These are phyloP conservation scores for Cryptoleucopteryx plumbea DNA, from an alignment of 2,113 vertebrate species.

Conservation along the genomic window DNA sequence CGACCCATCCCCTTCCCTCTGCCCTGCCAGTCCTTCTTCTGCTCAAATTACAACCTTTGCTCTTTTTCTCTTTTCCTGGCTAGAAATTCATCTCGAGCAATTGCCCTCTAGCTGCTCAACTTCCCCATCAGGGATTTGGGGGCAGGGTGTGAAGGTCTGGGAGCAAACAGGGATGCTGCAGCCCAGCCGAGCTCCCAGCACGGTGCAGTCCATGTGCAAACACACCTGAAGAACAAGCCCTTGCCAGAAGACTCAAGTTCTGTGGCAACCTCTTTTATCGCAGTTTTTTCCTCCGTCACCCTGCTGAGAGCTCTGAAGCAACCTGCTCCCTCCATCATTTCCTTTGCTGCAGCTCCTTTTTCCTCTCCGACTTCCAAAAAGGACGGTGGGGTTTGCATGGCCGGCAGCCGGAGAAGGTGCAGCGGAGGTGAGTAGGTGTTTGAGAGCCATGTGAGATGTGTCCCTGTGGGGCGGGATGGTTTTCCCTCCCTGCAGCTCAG, in stretches of 20 bases:
- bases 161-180: background rate
- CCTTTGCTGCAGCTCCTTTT: background rate
- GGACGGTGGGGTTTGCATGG: fast-evolving
- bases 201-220: fast-evolving
- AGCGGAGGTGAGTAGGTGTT: background rate
- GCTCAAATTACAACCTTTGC: background rate
- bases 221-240: fast-evolving
- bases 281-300: background rate
- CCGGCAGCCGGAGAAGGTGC: background rate
- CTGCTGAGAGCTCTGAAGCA: background rate
- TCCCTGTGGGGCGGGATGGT: background rate
- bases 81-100: background rate
- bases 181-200: background rate
- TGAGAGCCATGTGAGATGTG: fast-evolving
- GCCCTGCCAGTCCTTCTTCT: background rate
- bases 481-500: background rate
- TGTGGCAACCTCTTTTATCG: background rate
- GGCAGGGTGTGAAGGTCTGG: background rate
- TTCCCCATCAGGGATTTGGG: background rate
- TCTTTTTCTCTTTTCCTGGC: background rate
- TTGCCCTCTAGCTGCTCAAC: background rate
- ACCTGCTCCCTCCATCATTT: background rate
- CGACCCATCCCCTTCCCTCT: background rate
- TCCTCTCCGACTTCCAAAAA: background rate
- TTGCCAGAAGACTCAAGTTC: background rate